Evolutionary conservation across 2,888 invertebrate species (phyloP), one percentile per base, ranked within the genome.

Genomic region (Ophioninae sp.): DNA sequence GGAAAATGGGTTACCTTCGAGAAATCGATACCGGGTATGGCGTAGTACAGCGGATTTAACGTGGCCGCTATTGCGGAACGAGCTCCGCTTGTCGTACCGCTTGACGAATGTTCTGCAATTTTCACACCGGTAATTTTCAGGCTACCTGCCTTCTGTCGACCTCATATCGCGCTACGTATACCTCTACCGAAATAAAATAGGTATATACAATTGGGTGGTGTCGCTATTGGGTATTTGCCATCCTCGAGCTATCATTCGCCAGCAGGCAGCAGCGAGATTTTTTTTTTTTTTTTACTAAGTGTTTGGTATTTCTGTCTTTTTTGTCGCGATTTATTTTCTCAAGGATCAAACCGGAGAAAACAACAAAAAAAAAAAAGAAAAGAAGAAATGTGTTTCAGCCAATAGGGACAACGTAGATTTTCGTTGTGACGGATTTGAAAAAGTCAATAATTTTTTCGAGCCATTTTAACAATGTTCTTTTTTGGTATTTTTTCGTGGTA

Each of bases 81-180:
- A 68, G 56, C 72, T 69, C 77, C 73, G 80, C 83, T 80, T 77
- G 80, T 81, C 77, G 73, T 67, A 80, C 77, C 79, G 64, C 83
- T 82, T 85, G 86, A 86, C 83, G 81, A 86, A 85, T 86, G 83
- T 81, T 83, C 80, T 59, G 78, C 83, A 83, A 82, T 85, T 85
- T 83, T 83, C 77, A 78, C 82, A 78, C 84, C 79, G 75, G 79
- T 72, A 85, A 79, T 85, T 85, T 85, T 81, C 81, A 70, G 78
- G 70, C 76, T 79, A 83, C 78, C 83, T 81, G 83, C 83, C 83
- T 81, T 56, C 73, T 64, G 68, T 76, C 76, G 70, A 56, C 80
- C 67, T 68, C 74, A 65, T 76, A 75, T 73, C 57, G 44, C 23
- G 8, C 50, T 17, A 20, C 23, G n/a, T 57, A 57, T 67, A 57